Evolutionary conservation across 2,888 invertebrate species (phyloP), one percentile per base, ranked within the genome.

Genomic region (Listrodromus nycthemerus): DNA sequence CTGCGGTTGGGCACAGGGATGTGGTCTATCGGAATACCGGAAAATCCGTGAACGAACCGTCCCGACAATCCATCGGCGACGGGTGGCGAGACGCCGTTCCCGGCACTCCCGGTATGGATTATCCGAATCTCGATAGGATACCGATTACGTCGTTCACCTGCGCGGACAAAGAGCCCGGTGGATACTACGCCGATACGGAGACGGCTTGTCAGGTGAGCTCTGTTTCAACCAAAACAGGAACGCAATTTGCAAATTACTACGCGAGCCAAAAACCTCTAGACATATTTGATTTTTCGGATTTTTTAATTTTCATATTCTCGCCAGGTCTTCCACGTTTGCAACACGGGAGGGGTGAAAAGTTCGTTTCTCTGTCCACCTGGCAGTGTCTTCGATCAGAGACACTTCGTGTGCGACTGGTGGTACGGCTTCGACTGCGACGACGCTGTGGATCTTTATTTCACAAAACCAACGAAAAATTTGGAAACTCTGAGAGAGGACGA

Each of bases 331-430:
- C 94, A 94, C 90, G 93, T 95, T 52, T 95, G 94, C 88, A 93
- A 94, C 86, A 91, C 92, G 48, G 92, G 93, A 33, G 93, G 94
- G 55, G 92, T 93, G 2, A 94, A 94, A 88, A 94, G 93, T 83
- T 94, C 94, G 1, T 95, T 95, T 89, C 91, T 95, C 0, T 95
- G 95, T 87, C 95, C 95, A 19, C 93, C 94, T 82, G 95, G 95
- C 67, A 95, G 94, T 70, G 91, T 95, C 69, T 95, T 95, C 91
- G 95, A 95, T 88, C 95, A 95, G 87, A 93, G 93, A 83, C 93
- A 94, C 83, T 94, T 94, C 85, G 94, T 94, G 30, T 95, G 95
- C 86, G 95, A 95, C 86, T 95, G 95, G 95, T 95, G 95, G 95
- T 94, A 94, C 89, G 94, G 94, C 83, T 94, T 94, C 61, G 93